Conservation (phyloP, 2,797 vertebrate species). For the Macrochelys suwanniensis region DNA sequence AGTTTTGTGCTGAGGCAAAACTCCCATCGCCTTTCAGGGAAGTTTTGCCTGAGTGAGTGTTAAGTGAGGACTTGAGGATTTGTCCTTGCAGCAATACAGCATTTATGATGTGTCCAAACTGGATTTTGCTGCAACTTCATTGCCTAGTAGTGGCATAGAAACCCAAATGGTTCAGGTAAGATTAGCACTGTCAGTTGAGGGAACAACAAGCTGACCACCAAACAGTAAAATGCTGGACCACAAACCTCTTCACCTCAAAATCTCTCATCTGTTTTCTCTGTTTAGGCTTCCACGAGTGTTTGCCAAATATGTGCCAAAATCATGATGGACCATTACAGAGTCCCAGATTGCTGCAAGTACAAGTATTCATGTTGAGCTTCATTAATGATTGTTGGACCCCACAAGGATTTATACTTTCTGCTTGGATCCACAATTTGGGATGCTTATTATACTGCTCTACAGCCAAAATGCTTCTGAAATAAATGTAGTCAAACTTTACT, state of each 20-base stretch:
- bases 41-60: background rate
- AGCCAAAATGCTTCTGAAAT: no score
- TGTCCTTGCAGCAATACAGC: background rate
- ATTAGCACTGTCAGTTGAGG: background rate
- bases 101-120: background rate
- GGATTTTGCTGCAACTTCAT: background rate
- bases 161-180: background rate
- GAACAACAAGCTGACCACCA: background rate
- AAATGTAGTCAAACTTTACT: no score
- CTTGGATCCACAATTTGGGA: background rate
- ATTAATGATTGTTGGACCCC: background rate
- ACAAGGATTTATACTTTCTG: background rate
- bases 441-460: no score
- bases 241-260: background rate
- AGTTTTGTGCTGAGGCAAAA: background rate
- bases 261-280: background rate
- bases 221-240: background rate
- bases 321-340: background rate
- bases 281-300: background rate
- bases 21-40: rapidly evolving
- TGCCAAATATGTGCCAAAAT: background rate
- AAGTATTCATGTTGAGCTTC: background rate
- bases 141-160: background rate
- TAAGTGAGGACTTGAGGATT: background rate
- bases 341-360: background rate